Conservation (phyloP, 2,888 invertebrate species). For the Leucoptera coffeella region DNA sequence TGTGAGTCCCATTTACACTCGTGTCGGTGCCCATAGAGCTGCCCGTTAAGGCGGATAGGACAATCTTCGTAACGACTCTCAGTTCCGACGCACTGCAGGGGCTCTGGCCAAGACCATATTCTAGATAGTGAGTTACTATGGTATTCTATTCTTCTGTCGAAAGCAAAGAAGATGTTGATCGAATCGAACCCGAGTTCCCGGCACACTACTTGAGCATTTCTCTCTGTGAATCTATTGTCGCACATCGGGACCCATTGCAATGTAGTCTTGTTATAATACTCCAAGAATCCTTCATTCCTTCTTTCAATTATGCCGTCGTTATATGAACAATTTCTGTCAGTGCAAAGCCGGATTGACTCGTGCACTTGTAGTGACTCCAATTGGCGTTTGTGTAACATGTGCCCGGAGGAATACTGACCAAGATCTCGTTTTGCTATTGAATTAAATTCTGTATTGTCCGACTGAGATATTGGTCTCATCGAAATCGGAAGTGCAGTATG, state of each 20-base stretch:
- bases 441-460: slow-evolving; percentile 24
- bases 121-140: slow-evolving; percentile 82
- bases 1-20: slow-evolving; percentile 85
- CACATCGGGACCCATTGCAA: slow-evolving; percentile 96
- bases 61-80: slow-evolving; percentile 77
- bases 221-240: slow-evolving; percentile 89
- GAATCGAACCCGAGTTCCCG: slow-evolving; percentile 86
- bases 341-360: slow-evolving; percentile 72
- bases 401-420: slow-evolving; percentile 19
- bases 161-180: slow-evolving; percentile 81
- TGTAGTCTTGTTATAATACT: slow-evolving; percentile 92
- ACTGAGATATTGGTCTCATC: slow-evolving; percentile 59
- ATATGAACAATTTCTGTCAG: slow-evolving; percentile 62
- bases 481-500: slow-evolving; percentile 66
- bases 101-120: slow-evolving; percentile 94
- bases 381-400: slow-evolving; percentile 39
- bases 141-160: slow-evolving; percentile 80
- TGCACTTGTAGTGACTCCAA: slow-evolving; percentile 49
- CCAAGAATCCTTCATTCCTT: slow-evolving; percentile 79
- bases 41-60: slow-evolving; percentile 83
- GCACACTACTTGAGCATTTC: slow-evolving; percentile 96
- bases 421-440: slow-evolving; percentile 29
- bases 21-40: slow-evolving; percentile 77
- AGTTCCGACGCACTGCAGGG: slow-evolving; percentile 74
- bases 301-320: slow-evolving; percentile 43